phyloP scores from a whole-genome alignment of 2,888 invertebrate genomes.

The Drosophila histrio region DNA sequence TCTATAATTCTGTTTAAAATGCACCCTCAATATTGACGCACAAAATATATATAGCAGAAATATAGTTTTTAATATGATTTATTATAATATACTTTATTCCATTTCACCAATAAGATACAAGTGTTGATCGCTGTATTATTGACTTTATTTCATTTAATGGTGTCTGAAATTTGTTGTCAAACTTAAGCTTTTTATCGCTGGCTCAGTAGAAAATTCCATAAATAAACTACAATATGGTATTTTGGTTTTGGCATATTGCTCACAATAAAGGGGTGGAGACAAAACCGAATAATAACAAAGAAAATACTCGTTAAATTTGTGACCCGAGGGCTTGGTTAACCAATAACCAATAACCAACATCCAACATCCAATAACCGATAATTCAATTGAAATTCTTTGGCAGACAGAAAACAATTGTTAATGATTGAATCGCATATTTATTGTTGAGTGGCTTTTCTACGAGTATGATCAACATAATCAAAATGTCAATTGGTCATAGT shows the following conservation, averaged over 20 bases:
- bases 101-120: too few relatives aligned
- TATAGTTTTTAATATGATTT: too few relatives aligned
- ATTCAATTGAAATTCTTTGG: constrained; percentile 65
- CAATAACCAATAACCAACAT: constrained; percentile 22
- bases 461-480: constrained; percentile 8
- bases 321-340: constrained; percentile 71
- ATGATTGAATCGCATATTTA: constrained; percentile 68
- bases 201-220: constrained; percentile 36
- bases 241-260: constrained; percentile 31
- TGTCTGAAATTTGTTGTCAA: neutral
- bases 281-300: constrained; percentile 25
- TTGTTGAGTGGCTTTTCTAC: constrained; percentile 26
- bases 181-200: constrained; percentile 3
- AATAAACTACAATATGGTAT: constrained; percentile 29
- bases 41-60: too few relatives aligned
- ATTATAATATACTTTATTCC: too few relatives aligned
- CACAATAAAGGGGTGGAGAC: constrained; percentile 45
- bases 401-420: constrained; percentile 50
- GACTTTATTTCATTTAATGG: neutral
- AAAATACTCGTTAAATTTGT: constrained; percentile 58
- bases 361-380: constrained; percentile 14
- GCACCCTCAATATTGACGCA: too few relatives aligned
- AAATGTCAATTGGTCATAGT: constrained; percentile 64
- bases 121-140: too few relatives aligned
- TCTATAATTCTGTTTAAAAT: too few relatives aligned